Base-by-base conservation (phyloP, 2,797 vertebrate genomes). In the Loris lydekkerianus region DNA sequence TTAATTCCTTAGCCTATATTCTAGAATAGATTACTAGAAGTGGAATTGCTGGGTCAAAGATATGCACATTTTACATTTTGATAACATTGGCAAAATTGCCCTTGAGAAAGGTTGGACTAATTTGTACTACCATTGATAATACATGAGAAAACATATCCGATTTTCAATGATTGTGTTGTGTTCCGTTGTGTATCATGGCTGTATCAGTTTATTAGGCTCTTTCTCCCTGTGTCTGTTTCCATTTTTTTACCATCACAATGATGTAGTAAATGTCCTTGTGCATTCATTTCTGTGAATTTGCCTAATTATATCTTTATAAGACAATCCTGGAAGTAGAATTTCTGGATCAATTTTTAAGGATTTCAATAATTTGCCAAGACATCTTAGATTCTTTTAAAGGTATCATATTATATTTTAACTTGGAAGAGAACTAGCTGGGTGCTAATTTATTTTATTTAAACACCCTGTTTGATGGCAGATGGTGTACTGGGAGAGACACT, bases 11-110 rank as follows among this genome's bases (percentile, higher is more conserved):
- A 92, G 61, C 49, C n/a, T 77, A 1, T 92, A 82, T 86, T 93
- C 53, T 94, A 65, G 78, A 89, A 25, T 88, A 84, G 91, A 89
- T 96, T 89, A 10, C 61, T 72, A 65, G 61, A 91, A 91, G 29
- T 96, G 70, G 27, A 76, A 77, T 87, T 93, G 25, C 20, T 83
- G n/a, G 27, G 40, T 56, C 53, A 70, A 56, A 91, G 37, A 10
- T 67, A 23, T 3, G 17, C 40, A 10, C 37, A 34, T 76, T 70
- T 86, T 90, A 70, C 34, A 31, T 67, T 94, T 94, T 77, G 61
- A 17, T 67, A 31, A 53, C 40, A 56, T 20, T 77, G 34, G 23
- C 5, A 67, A 75, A 96, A 63, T 13, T 40, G 13, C 53, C 80
- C 25, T 61, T 65, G 21, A 80, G n/a, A 77, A 78, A 85, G 43